Evolutionary conservation across 2,113 vertebrate genomes (phyloP), one percentile per base, ranked within the genome.

Genomic region (Notothenia rossii): DNA sequence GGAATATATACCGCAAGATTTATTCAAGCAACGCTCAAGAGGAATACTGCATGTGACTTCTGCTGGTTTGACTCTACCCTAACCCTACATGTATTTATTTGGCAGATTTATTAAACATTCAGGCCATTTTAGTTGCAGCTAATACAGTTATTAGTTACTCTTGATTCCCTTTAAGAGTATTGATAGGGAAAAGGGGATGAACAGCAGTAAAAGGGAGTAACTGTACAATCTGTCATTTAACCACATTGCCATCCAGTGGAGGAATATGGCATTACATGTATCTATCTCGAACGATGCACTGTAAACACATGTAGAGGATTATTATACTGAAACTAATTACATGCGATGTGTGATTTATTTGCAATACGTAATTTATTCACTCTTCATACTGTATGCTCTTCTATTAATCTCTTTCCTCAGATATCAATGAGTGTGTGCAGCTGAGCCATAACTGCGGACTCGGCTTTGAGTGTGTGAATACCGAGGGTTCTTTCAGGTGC

Each of bases 401-500:
- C 5, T 20, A 18, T 69, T 46, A 17, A 4, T 66, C n/a, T 60
- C 14, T 0, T 81, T 70, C 65, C 18, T n/a, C 93, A 98, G 97
- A 99, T 2, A 91, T 97, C 13, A 88, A 99, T 1, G 98, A 99
- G 70, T 99, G 98, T 22, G 80, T 66, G 13, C 84, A 85, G 73
- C 92, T 90, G 84, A 95, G 85, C 1, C 96, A 97, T 36, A 94
- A 86, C 84, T 98, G 97, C 72, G 94, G 94, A 22, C 77, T 75
- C 0, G 95, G 93, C 83, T 94, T 94, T 13, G 81, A 94, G 20
- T 98, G 98, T 84, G 95, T 96, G 84, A 98, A 98, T 84, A 97
- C 95, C 0, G 86, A 92, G 68, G 98, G 98, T 1, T 98, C 96
- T 0, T 99, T 98, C 94, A 95, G 94, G 92, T 99, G 97, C 77